These are phyloP conservation scores for Drosophila pseudoobscura DNA, from an alignment of 1,140 invertebrate genomes.

Conservation along the genomic window DNA sequence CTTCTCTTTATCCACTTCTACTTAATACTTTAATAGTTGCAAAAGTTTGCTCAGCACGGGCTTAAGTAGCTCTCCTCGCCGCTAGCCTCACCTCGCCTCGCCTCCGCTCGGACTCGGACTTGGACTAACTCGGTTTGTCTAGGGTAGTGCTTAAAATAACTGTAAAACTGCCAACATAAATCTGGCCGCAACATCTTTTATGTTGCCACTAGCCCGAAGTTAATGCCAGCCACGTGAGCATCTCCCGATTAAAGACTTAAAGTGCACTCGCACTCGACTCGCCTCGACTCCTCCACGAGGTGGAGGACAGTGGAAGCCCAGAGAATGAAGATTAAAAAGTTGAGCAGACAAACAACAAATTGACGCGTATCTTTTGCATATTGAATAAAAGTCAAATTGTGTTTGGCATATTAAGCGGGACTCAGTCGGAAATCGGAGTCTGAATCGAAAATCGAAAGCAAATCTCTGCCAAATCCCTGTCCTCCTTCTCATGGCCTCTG, in stretches of 20 bases:
- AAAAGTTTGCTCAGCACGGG: conserved; percentile 66
- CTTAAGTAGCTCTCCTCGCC: conserved; percentile 73
- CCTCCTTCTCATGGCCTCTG: background rate
- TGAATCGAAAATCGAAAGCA: conserved; percentile 65
- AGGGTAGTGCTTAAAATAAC: conserved; percentile 72
- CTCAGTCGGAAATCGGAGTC: conserved; percentile 27
- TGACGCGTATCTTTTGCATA: conserved; percentile 76
- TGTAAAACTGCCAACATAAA: conserved; percentile 82
- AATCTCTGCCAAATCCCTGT: conserved; percentile 39
- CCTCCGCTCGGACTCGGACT: background rate
- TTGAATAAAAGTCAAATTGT: conserved; percentile 80
- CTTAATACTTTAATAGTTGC: conserved; percentile 83
- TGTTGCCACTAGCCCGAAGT: conserved; percentile 64
- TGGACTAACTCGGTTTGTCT: conserved; percentile 3
- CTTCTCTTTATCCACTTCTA: conserved; percentile 65
- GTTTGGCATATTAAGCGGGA: conserved; percentile 76
- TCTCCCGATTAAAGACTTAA: conserved; percentile 19
- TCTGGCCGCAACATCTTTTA: conserved; percentile 80
- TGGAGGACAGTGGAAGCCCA: background rate
- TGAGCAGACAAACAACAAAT: conserved; percentile 62
- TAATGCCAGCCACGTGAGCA: conserved; percentile 57
- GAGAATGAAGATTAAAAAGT: conserved; percentile 59
- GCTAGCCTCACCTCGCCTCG: background rate
- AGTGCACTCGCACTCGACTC: background rate
- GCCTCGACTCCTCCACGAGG: too few relatives aligned